Percentiles rank a stretch among this genome's conserved stretches.
Conservation (phyloP, 1,140 invertebrate species). For the Bursaphelenchus mucronatus region DNA sequence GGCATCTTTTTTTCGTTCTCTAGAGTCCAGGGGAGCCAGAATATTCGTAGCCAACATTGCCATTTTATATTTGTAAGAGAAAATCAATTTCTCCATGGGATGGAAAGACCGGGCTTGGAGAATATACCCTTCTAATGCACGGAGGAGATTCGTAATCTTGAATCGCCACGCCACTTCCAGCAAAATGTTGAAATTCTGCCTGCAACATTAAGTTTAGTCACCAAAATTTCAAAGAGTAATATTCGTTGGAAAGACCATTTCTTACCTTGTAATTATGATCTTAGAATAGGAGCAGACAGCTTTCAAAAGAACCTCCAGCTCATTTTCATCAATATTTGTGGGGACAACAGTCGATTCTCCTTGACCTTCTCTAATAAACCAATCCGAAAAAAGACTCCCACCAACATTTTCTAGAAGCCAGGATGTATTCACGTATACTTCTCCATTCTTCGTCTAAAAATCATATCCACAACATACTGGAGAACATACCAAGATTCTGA, state of each 20-base stretch:
- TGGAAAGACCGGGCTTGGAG: slow-evolving; percentile 40
- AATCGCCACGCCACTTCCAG: slow-evolving; percentile 38
- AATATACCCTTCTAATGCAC: slow-evolving; percentile 38
- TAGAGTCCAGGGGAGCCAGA: slow-evolving; percentile 12
- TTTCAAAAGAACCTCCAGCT: slow-evolving; percentile 31
- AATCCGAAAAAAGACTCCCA: slow-evolving; percentile 37
- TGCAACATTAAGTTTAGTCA: slow-evolving; percentile 20
- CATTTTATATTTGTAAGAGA: slow-evolving; percentile 29
- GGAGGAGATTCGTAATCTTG: slow-evolving; percentile 37
- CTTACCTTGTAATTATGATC: slow-evolving; percentile 34
- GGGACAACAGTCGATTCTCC: slow-evolving; percentile 31
- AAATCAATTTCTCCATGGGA: slow-evolving; percentile 48
- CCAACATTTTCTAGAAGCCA: slow-evolving; percentile 32
- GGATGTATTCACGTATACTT: slow-evolving; percentile 34
- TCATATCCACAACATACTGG: not conserved
- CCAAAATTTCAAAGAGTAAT: not conserved
- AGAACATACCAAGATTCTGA: slow-evolving; percentile 13
- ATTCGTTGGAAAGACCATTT: not conserved
- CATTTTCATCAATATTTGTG: slow-evolving; percentile 23
- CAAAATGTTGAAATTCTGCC: slow-evolving; percentile 33
- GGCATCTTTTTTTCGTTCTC: slow-evolving; percentile 13
- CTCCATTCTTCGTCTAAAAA: slow-evolving; percentile 24
- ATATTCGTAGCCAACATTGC: slow-evolving; percentile 19
- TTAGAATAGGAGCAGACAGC: slow-evolving; percentile 39
- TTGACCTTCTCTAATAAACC: slow-evolving; percentile 35